Percentiles rank a stretch among this genome's conserved stretches.
Evolutionary conservation across 1,140 invertebrate species (phyloP).

Genomic region (Adelges cooleyi): DNA sequence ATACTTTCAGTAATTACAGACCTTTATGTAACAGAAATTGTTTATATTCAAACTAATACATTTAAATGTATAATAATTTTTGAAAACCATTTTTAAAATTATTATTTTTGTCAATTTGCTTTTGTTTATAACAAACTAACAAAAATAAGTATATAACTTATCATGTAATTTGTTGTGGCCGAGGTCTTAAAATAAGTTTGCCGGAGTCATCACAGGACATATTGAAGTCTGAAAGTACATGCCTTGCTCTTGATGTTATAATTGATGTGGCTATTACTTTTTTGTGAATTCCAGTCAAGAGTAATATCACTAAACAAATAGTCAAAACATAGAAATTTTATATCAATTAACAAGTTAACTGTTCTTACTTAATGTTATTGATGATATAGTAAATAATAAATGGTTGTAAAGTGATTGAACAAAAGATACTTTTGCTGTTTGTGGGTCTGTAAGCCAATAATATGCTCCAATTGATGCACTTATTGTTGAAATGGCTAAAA

Average conservation of each 20-base stretch:
- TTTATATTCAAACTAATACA: too few relatives aligned
- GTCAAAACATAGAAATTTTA: slow-evolving; percentile 5
- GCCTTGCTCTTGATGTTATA: slow-evolving; percentile 77
- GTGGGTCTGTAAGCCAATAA: slow-evolving; percentile 87
- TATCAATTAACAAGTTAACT: neutral
- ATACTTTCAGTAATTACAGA: too few relatives aligned
- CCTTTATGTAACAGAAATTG: too few relatives aligned
- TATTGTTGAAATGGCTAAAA: slow-evolving; percentile 69
- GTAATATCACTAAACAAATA: slow-evolving; percentile 62
- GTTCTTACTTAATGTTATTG: slow-evolving; percentile 59
- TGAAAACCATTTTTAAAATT: too few relatives aligned
- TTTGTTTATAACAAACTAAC: too few relatives aligned
- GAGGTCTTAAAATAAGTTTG: slow-evolving; percentile 74
- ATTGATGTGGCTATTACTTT: slow-evolving; percentile 92
- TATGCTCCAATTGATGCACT: slow-evolving; percentile 85
- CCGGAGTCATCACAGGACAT: slow-evolving; percentile 97
- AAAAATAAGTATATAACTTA: too few relatives aligned
- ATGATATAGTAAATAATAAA: slow-evolving; percentile 89
- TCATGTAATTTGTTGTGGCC: slow-evolving; percentile 40
- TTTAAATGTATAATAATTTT: too few relatives aligned
- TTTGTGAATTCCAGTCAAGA: slow-evolving; percentile 85
- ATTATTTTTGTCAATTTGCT: too few relatives aligned
- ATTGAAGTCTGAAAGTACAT: slow-evolving; percentile 86
- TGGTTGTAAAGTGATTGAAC: slow-evolving; percentile 86
- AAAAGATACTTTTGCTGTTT: slow-evolving; percentile 74